Conservation (phyloP, 2,113 vertebrate species). For the Bos indicus region DNA sequence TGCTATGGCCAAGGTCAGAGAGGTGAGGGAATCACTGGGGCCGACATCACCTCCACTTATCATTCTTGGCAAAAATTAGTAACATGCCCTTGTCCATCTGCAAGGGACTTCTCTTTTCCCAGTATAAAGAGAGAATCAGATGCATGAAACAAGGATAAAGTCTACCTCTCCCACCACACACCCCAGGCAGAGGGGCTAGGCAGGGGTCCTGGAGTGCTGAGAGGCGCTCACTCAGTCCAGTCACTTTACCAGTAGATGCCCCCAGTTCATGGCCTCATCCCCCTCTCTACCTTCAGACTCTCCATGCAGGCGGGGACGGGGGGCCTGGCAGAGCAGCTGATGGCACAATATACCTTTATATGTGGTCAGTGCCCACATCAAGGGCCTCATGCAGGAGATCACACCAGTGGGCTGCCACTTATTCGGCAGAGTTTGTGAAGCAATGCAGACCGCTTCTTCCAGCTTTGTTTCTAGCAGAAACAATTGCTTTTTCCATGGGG, state of each 20-base stretch:
- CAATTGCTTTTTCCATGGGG: not conserved
- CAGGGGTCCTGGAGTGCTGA: fast-evolving
- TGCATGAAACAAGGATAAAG: fast-evolving
- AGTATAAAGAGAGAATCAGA: not conserved
- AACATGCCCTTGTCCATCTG: fast-evolving
- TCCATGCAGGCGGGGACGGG: fast-evolving
- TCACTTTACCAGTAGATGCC: fast-evolving
- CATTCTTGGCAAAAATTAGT: not conserved
- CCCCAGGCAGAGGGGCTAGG: not conserved
- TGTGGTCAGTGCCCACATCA: not conserved
- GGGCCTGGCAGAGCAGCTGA: fast-evolving
- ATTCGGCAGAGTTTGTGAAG: not conserved
- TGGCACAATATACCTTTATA: fast-evolving
- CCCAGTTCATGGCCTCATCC: fast-evolving
- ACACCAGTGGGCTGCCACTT: fast-evolving
- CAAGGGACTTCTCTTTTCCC: not conserved
- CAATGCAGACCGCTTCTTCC: fast-evolving
- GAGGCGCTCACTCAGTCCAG: not conserved
- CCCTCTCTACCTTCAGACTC: fast-evolving
- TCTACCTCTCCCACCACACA: not conserved
- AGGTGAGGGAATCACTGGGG: fast-evolving
- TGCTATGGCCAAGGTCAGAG: not conserved
- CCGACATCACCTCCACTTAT: not conserved
- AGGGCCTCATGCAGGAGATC: fast-evolving
- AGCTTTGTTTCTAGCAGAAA: not conserved